Percentiles rank a stretch among this genome's conserved stretches.
These are phyloP conservation scores for Protophormia terraenovae DNA, from an alignment of 2,888 invertebrate species.

Conservation along the genomic window DNA sequence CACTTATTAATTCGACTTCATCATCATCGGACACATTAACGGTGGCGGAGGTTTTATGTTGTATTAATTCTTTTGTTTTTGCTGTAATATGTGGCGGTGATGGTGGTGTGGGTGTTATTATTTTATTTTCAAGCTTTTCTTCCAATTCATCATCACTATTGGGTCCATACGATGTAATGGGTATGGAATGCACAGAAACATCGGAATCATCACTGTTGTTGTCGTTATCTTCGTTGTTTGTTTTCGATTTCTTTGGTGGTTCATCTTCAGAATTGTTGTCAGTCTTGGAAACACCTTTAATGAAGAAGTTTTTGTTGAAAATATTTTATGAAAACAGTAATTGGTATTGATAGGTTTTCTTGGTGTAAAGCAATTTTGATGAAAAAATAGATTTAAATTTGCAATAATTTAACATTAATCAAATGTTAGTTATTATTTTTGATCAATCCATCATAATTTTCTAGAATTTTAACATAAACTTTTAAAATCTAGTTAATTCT, in stretches of 20 bases:
- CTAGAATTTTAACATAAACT: too few relatives aligned
- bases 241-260: slow-evolving; percentile 61
- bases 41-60: slow-evolving; percentile 32
- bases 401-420: too few relatives aligned
- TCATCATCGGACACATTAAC: slow-evolving; percentile 54
- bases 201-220: slow-evolving; percentile 75
- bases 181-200: slow-evolving; percentile 80
- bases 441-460: too few relatives aligned
- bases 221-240: slow-evolving; percentile 58
- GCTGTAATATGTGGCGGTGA: slow-evolving; percentile 1
- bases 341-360: too few relatives aligned
- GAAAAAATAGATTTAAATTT: too few relatives aligned
- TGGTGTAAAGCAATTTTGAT: too few relatives aligned
- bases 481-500: too few relatives aligned
- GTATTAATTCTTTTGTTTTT: slow-evolving; percentile 3
- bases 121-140: slow-evolving; percentile 1
- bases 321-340: too few relatives aligned
- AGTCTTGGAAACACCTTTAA: slow-evolving; percentile 47
- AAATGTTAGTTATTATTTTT: too few relatives aligned
- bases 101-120: slow-evolving; percentile 22
- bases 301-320: too few relatives aligned
- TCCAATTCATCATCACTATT: slow-evolving; percentile 74
- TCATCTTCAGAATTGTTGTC: slow-evolving; percentile 50
- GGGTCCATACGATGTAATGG: slow-evolving; percentile 79
- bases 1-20: slow-evolving; percentile 41